A percentile compares a stretch with the other conserved stretches of the same genome.
Evolutionary conservation across 2,113 vertebrate species (phyloP).

Genomic region (Campylorhamphus procurvoides): DNA sequence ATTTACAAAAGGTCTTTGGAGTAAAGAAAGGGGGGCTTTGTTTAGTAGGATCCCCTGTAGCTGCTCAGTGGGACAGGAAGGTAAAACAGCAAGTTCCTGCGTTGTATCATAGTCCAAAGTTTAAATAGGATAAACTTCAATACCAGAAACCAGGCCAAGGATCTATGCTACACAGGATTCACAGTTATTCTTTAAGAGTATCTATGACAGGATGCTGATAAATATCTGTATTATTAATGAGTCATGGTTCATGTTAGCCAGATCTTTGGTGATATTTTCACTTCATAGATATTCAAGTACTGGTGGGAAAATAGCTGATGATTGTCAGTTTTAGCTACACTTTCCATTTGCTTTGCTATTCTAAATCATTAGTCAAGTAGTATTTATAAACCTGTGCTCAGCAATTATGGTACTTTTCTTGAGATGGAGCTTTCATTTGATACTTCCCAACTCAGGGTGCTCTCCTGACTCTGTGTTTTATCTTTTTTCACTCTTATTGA

Average conservation of each 20-base stretch:
- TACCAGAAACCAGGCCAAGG: background rate
- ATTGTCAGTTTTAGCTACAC: slow-evolving; percentile 16
- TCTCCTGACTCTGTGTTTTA: background rate
- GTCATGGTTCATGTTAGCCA: background rate
- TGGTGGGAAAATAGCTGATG: slow-evolving; percentile 28
- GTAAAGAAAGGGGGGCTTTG: background rate
- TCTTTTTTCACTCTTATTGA: background rate
- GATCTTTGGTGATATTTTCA: background rate
- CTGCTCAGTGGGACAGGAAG: background rate
- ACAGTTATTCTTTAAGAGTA: background rate
- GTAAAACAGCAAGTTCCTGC: background rate
- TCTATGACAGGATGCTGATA: slow-evolving; percentile 43
- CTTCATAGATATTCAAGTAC: background rate
- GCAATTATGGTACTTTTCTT: background rate
- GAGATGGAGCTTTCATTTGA: background rate
- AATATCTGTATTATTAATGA: slow-evolving; percentile 49
- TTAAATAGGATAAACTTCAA: background rate
- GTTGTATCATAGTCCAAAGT: background rate
- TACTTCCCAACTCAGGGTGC: background rate
- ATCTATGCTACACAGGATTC: background rate
- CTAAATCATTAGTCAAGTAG: slow-evolving; percentile 39
- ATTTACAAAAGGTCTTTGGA: background rate
- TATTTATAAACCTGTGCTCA: background rate
- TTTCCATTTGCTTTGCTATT: slow-evolving; percentile 8
- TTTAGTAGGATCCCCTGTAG: background rate